Evolutionary conservation across 2,113 vertebrate species (phyloP).

Genomic region (Bubo bubo): DNA sequence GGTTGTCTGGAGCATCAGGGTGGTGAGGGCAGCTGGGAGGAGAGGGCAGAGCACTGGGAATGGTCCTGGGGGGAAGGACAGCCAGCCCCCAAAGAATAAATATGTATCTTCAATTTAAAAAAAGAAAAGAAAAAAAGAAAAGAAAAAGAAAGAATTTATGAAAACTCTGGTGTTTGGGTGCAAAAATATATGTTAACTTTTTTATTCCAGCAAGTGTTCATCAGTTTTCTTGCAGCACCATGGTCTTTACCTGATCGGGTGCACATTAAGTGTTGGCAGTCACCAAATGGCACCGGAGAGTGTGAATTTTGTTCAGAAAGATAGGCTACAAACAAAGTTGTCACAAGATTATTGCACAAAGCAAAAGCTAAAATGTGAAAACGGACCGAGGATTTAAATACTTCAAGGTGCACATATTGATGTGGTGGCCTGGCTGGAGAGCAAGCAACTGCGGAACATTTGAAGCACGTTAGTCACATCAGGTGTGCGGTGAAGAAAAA

Average conservation of each 20-base stretch:
- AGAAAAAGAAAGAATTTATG: neutral
- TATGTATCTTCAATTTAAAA: neutral
- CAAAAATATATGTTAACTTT: neutral
- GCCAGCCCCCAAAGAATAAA: neutral
- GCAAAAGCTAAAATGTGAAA: neutral
- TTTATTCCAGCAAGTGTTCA: neutral
- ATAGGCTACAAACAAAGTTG: accelerated
- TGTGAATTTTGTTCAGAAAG: neutral
- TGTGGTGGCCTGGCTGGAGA: neutral
- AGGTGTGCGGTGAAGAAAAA: conserved; percentile 4
- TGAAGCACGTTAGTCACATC: neutral
- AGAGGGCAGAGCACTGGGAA: neutral
- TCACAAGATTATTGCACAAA: neutral
- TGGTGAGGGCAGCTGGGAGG: neutral
- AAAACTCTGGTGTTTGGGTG: neutral
- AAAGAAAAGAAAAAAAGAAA: neutral
- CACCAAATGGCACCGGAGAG: accelerated
- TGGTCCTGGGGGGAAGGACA: neutral
- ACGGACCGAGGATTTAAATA: neutral
- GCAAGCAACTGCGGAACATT: neutral
- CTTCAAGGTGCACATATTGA: neutral
- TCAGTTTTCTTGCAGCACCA: neutral
- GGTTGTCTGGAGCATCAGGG: neutral
- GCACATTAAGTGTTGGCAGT: neutral
- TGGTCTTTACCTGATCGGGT: neutral